These are phyloP conservation scores for Lochmaea capreae DNA, from an alignment of 2,888 invertebrate genomes.

Conservation along the genomic window DNA sequence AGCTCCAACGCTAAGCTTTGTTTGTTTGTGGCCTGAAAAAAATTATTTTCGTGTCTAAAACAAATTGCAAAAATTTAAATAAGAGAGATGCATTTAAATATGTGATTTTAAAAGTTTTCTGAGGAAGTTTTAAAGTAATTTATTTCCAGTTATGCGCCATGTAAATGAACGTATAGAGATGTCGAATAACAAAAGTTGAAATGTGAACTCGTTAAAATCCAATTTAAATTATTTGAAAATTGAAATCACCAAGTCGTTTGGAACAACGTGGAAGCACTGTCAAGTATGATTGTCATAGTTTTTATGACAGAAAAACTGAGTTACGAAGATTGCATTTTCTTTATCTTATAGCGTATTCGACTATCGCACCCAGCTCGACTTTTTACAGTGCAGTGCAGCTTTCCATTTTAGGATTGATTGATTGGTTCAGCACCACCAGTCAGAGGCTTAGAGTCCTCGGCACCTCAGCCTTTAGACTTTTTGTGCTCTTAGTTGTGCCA, in stretches of 20 bases:
- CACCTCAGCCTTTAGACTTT: too few relatives aligned
- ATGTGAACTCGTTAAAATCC: not conserved
- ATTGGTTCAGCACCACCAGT: too few relatives aligned
- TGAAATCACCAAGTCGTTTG: not conserved
- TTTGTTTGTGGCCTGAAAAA: not conserved
- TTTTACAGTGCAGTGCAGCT: too few relatives aligned
- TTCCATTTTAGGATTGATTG: too few relatives aligned
- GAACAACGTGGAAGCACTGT: not conserved
- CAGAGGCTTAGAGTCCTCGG: too few relatives aligned
- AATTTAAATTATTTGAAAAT: not conserved
- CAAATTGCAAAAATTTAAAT: constrained; percentile 9
- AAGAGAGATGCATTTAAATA: not conserved
- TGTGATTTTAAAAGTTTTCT: constrained; percentile 3
- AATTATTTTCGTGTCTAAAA: not conserved
- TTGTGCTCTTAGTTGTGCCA: too few relatives aligned
- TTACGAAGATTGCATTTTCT: too few relatives aligned
- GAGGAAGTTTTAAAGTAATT: not conserved
- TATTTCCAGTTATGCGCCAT: not conserved
- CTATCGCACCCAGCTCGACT: too few relatives aligned
- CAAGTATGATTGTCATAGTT: too few relatives aligned
- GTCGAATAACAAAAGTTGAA: not conserved
- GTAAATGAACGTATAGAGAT: not conserved
- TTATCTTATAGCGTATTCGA: too few relatives aligned
- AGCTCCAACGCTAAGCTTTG: not conserved
- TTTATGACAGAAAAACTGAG: too few relatives aligned